Evolutionary conservation across 2,888 invertebrate species (phyloP), one percentile per base, ranked within the genome.

Genomic region (Cyaniris semiargus): DNA sequence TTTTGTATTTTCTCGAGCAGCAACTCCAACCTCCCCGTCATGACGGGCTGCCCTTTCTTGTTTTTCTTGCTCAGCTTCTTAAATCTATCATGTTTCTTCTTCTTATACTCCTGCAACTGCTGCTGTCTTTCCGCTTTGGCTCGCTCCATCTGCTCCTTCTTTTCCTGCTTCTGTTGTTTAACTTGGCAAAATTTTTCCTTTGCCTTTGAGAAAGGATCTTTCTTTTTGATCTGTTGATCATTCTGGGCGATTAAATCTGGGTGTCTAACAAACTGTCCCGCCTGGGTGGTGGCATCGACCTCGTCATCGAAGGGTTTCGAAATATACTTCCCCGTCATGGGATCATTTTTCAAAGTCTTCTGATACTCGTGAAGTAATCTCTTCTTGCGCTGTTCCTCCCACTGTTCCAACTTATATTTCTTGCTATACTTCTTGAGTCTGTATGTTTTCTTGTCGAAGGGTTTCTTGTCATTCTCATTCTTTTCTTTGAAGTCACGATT

Each of bases 1-100:
- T 76, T 58, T 66, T 78, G 78, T 48, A 78, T 78, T 75, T 97
- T 96, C 84, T 97, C 96, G 21, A 97, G 89, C 76, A 98, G 90
- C 84, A 97, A 87, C 88, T 98, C 96, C 85, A 98, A 94, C 82
- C 97, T 94, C 77, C 96, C 96, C 78, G 96, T 97, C 97, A 98
- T 98, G 1, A 97, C 91, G 0, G 98, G 98, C 85, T 98, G 98
- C 0, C 98, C 98, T 83, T 95, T 97, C 83, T 95, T 96, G 0
- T 96, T 98, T 85, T 96, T 97, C 85, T 96, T 96, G 75, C 96
- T 96, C 70, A 98, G 89, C 80, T 95, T 96, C 88, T 96, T 97
- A 80, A 95, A 96, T 78, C 95, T 95, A 75, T 96, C 95, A 74
- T 95, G 92, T 82, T 96, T 97, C 82, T 96, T 96, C 84, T 96